Evolutionary conservation across 92 coral and sea anemone species (phyloP), one percentile per base, ranked within the genome.

Genomic region (Porites rus): DNA sequence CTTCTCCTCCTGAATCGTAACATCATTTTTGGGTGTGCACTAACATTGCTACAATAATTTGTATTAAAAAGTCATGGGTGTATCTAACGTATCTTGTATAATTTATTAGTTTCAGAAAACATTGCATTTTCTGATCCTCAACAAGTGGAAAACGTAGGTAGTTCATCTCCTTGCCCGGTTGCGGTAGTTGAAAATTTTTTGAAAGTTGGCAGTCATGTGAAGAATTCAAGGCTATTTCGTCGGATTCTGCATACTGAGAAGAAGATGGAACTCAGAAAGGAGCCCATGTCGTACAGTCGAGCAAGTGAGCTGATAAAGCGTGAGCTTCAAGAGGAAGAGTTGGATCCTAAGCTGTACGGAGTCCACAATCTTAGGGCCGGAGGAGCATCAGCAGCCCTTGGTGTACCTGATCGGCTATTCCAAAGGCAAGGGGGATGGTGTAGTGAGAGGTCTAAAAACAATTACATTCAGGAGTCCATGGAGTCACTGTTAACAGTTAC

Each of bases 391-490:
- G 77, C 81, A 65, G 70, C 52, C n/a, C 87, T 87, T 66, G 86
- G 77, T n/a, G 67, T 75, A 61, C 88, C 83, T 10, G 90, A 86
- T 68, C 46, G 87, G 31, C 89, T 86, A 50, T 84, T 90, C 69
- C 90, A 85, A 67, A 38, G 79, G 76, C 90, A 90, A 67, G 93
- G 90, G 59, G 90, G 84, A 31, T 90, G 90, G 93, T 81, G 64
- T 65, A 90, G 90, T 72, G 82, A 87, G 4, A 56, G 61, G 61
- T 56, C 61, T 6, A 56, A 56, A 56, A 56, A 11, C 17, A 56
- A 56, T 56, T 11, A 56, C 13, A 14, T 56, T 56, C 61, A 56
- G 61, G 61, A 56, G 8, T 56, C 61, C 14, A 2, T 56, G 61
- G 12, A 7, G 61, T 56, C 14, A 56, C 61, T 56, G 61, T 56